Base-by-base conservation (phyloP, 92 coral and sea anemone species). In the Phenganax marumi region DNA sequence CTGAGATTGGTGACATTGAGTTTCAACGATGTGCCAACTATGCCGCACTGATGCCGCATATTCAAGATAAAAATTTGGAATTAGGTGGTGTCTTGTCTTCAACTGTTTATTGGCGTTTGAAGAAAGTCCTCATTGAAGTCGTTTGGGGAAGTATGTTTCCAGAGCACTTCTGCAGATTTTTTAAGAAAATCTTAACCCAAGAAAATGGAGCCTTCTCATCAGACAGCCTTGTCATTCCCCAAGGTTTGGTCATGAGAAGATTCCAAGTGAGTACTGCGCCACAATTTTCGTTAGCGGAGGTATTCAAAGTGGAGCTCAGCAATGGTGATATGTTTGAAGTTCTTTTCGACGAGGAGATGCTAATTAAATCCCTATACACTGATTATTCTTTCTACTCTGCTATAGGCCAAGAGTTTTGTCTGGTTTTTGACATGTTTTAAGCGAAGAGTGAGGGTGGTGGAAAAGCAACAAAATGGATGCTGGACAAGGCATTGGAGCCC, bases 401-500 rank as follows among this genome's bases (percentile, higher is more conserved):
- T 2, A 54, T 71, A 3, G 76, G 83, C 10, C 70, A 12, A 61
- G 68, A 60, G 70, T 78, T 78, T 50, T 64, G 83, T 33, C 70
- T 60, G 16, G 10, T 77, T 19, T 63, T 62, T 52, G 61, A 80
- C 22, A 52, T 80, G 43, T 39, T 47, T 50, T 51, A 39, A 12
- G 53, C 49, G 8, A 63, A 68, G 21, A 64, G 63, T 49, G 76
- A 16, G 63, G 51, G 58, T 54, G 47, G 58, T 52, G 7, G 49
- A 76, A 1, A 53, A 52, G 68, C 81, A 76, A 53, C n/a, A 68
- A 76, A 56, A 76, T 76, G 81, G 81, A 53, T 1, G 81, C 66
- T 18, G 81, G 81, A 23, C 81, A 76, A 51, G 55, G 68, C 68
- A 57, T 57, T 6, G 13, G 63, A 6, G 63, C n/a, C 4, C 19